Base-by-base conservation (phyloP, 1,140 invertebrate species). In the Lerema accius region DNA sequence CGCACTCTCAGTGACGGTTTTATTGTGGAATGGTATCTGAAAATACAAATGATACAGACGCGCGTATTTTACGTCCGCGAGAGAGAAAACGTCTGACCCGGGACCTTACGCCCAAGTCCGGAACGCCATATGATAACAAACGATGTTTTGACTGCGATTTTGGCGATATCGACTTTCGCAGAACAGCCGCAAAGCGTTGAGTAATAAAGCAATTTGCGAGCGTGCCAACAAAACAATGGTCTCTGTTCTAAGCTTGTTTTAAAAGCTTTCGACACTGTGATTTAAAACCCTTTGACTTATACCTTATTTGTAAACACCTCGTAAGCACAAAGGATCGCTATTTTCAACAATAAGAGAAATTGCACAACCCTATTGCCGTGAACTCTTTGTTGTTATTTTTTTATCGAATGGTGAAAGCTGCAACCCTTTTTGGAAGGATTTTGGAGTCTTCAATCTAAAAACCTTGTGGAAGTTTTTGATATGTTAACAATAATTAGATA, bases 121-220 rank as follows among this genome's bases (percentile, higher is more conserved):
- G 53, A 49, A 39, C 32, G 23, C 37, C 49, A 15, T 73, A 66
- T 77, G 82, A 82, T 76, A 83, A 80, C 71, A 79, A 79, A 80
- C 65, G 58, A 69, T 89, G 86, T 90, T 90, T 80, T 84, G 87
- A 82, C 84, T 89, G 78, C 74, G 67, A 80, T 81, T 88, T 90
- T 64, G 81, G 85, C 72, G 65, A 83, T 89, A 86, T 90, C 85
- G 78, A 78, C 69, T 86, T 90, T 89, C 80, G 80, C 58, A 69
- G 65, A 82, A 84, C 73, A 64, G 67, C 71, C 71, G 71, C 69
- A 74, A 69, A 69, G 58, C 66, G 69, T 73, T 66, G 65, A 53
- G 84, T 89, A 90, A 90, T 90, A 90, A 90, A 90, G 88, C 82
- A 84, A 90, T 90, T 90, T 86, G 83, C 76, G 72, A 77, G 71